Evolutionary conservation across 2,113 vertebrate genomes (phyloP), one percentile per base, ranked within the genome.

Genomic region (Hyperopisus bebe): DNA sequence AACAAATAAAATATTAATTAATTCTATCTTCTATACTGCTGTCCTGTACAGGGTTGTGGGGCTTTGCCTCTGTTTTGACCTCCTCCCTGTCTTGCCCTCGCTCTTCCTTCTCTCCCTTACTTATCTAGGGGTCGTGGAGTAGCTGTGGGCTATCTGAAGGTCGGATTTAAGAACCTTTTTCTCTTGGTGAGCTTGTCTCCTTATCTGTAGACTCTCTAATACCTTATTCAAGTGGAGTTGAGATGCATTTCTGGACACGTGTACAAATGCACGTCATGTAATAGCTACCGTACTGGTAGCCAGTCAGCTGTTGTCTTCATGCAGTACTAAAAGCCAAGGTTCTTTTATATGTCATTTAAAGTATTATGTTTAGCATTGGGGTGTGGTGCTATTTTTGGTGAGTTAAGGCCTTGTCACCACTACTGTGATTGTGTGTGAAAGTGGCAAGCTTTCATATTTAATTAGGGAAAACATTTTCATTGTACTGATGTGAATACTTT

Each of bases 141-240:
- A 21, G 94, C 95, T 3, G 94, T 98, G 85, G 98, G 98, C 58
- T 98, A 97, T 90, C 95, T 98, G 83, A 98, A 98, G 93, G 97
- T 98, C 10, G 98, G 98, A 89, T 96, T 96, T 93, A 98, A 98
- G 94, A 98, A 97, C 92, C 95, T 98, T 82, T 98, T 98, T 95
- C 95, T 98, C 11, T 95, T 98, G 84, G 98, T 98, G 91, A 96
- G 97, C 96, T 50, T 7, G 2, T 3, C 27, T 80, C 31, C 24
- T 74, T 17, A 44, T 15, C 19, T 48, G 55, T 15, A 9, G 27
- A 11, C 84, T 11, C 8, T 91, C 47, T 35, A 8, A 89, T 50
- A 24, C 88, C 24, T 44, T 35, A 39, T 77, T 42, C 74, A 35
- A 8, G 35, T 77, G 74, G 13, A 77, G 31, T 7, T 42, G 74